Percentiles rank a stretch among this genome's conserved stretches.
These are phyloP conservation scores for Indri indri DNA, from an alignment of 2,113 vertebrate species.

Conservation along the genomic window DNA sequence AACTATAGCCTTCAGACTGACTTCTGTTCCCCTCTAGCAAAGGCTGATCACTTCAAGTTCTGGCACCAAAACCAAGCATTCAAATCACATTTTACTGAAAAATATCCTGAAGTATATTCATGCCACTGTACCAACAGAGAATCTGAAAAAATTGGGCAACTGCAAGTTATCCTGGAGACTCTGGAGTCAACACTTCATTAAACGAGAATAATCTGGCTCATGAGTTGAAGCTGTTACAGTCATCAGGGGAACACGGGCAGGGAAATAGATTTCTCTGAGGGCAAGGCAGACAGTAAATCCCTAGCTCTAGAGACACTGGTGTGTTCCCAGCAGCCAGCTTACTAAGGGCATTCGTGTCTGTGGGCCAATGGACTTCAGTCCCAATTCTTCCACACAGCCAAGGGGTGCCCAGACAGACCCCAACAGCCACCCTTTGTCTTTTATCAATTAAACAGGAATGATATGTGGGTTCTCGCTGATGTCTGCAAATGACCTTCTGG, in stretches of 20 bases:
- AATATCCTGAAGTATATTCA: neutral
- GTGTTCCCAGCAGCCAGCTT: neutral
- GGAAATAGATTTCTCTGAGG: neutral
- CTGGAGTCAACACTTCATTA: neutral
- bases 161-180: neutral
- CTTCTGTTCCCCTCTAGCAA: neutral
- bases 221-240: neutral
- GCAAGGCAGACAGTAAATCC: neutral
- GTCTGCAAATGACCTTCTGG: neutral
- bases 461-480: neutral
- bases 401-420: neutral
- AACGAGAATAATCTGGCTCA: neutral
- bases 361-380: neutral
- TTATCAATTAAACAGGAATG: neutral
- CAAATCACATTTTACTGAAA: constrained; percentile 9
- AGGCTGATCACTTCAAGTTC: neutral
- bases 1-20: neutral
- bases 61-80: neutral
- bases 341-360: neutral
- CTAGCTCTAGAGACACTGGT: neutral
- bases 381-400: neutral
- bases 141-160: constrained; percentile 24
- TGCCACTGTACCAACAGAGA: neutral
- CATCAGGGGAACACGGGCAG: neutral
- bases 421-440: neutral